Evolutionary conservation across 2,888 invertebrate species (phyloP).

Genomic region (Spodoptera exigua): DNA sequence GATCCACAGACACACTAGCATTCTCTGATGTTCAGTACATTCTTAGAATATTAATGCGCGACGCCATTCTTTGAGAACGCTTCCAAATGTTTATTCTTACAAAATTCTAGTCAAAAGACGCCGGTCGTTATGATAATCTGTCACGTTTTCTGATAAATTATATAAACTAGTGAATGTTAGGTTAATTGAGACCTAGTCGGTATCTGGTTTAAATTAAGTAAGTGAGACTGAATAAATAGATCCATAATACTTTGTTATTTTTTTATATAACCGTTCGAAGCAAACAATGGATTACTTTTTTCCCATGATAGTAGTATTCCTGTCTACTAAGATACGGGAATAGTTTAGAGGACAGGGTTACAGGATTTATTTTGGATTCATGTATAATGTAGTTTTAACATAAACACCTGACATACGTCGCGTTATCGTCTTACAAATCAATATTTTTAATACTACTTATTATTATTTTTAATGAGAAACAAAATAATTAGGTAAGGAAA

Average conservation of each 20-base stretch:
- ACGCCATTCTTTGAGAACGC: constrained; percentile 52
- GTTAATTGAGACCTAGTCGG: constrained; percentile 24
- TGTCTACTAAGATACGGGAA: too few species aligned
- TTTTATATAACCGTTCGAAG: too few species aligned
- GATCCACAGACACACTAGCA: constrained; percentile 58
- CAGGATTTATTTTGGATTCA: too few species aligned
- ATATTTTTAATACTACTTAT: too few species aligned
- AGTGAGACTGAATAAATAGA: constrained; percentile 15
- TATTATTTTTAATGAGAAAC: too few species aligned
- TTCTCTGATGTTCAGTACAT: constrained; percentile 69
- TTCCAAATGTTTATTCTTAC: constrained; percentile 43
- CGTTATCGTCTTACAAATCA: too few species aligned
- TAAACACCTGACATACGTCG: too few species aligned
- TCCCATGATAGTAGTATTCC: too few species aligned
- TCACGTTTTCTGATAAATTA: constrained; percentile 44
- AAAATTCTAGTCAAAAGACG: constrained; percentile 45
- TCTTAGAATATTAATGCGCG: constrained; percentile 66
- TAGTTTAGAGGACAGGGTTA: too few species aligned
- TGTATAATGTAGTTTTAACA: too few species aligned
- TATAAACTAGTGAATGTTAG: constrained; percentile 24
- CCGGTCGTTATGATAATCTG: constrained; percentile 46
- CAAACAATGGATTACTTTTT: too few species aligned
- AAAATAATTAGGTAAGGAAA: background rate
- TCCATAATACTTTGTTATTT: background rate
- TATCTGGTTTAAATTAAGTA: constrained; percentile 10